Evolutionary conservation across 2,797 vertebrate genomes (phyloP).

Genomic region (Bradypus variegatus): DNA sequence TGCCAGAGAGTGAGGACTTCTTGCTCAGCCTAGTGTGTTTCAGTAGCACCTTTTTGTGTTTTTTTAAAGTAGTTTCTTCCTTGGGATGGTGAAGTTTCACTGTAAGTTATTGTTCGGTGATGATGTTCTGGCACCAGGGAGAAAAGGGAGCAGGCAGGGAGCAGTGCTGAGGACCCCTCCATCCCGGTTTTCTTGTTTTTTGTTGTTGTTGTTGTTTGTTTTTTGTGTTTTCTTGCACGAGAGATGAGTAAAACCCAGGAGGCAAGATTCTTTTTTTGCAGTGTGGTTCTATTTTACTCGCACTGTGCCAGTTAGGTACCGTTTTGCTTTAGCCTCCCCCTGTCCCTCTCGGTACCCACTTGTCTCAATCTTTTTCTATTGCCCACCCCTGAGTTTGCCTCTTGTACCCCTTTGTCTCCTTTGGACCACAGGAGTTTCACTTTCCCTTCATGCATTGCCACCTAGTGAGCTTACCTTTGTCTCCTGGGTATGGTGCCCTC

Average conservation of each 20-base stretch:
- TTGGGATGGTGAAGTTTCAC: neutral
- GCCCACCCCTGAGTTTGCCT: neutral
- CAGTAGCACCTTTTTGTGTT: neutral
- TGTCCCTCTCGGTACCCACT: neutral
- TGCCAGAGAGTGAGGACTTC: neutral
- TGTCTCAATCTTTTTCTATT: neutral
- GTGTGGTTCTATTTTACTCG: neutral
- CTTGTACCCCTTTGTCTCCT: neutral
- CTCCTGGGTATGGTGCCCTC: too few species aligned
- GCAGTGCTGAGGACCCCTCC: neutral
- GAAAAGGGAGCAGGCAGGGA: neutral
- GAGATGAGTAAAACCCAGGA: neutral
- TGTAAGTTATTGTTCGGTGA: neutral
- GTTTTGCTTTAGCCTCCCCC: neutral
- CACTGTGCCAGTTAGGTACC: neutral
- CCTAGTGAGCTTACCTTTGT: neutral
- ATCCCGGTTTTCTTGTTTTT: too few species aligned
- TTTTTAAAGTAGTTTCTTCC: conserved; percentile 5
- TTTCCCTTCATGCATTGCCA: neutral
- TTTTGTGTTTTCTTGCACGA: too few species aligned
- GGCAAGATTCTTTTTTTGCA: neutral
- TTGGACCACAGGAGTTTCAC: neutral
- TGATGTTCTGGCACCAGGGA: neutral
- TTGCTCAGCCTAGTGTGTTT: neutral
- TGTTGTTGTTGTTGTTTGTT: too few species aligned